Evolutionary conservation across 2,888 invertebrate genomes (phyloP).

Genomic region (Dysmachus trigonus): DNA sequence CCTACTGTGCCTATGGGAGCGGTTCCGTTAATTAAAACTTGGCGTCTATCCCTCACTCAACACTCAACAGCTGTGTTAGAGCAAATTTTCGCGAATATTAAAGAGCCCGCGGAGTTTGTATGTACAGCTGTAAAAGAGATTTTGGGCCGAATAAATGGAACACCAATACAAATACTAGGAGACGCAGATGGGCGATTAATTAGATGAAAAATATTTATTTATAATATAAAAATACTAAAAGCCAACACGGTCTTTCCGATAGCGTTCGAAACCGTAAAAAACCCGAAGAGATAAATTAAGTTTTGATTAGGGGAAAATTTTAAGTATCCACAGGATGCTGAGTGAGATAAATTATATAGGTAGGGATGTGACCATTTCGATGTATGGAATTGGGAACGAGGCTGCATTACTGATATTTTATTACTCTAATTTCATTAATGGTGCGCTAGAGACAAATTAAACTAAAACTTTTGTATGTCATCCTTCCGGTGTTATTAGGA

Average conservation of each 20-base stretch:
- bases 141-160: background rate
- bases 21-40: constrained; percentile 37
- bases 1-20: constrained; percentile 23
- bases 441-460: background rate
- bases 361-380: background rate
- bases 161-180: background rate
- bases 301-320: background rate
- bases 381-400: background rate
- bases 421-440: background rate
- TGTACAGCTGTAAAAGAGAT: background rate
- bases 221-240: background rate
- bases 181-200: background rate
- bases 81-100: background rate
- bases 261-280: background rate
- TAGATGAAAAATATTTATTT: background rate
- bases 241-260: background rate
- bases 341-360: background rate
- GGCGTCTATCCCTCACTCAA: background rate
- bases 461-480: background rate
- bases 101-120: background rate
- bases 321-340: background rate
- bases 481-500: background rate
- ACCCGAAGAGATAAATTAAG: background rate
- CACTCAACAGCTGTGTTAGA: background rate
- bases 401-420: background rate